Evolutionary conservation across 92 coral and sea anemone genomes (phyloP).

Genomic region (Isaurus tuberculatus): DNA sequence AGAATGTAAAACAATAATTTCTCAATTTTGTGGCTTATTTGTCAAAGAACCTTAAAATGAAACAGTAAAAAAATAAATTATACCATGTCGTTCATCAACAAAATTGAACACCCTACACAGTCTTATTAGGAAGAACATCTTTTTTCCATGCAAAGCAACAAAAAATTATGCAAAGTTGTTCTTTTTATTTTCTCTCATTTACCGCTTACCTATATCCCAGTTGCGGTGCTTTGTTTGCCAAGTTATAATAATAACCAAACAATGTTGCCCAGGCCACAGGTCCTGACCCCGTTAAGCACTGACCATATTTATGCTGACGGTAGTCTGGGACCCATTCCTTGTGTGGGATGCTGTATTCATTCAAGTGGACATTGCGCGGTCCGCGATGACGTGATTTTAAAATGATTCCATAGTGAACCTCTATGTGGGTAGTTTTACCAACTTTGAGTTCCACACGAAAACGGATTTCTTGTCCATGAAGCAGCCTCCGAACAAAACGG

Average conservation of each 20-base stretch:
- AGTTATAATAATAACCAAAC: constrained; percentile 83
- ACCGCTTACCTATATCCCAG: constrained; percentile 77
- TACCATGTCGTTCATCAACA: too few species aligned
- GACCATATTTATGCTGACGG: constrained; percentile 77
- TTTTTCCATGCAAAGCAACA: too few species aligned
- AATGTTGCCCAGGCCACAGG: constrained; percentile 95
- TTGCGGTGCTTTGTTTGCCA: constrained; percentile 59
- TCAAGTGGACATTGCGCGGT: constrained; percentile 50
- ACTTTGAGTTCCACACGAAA: constrained; percentile 80
- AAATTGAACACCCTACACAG: too few species aligned
- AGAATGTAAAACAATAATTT: too few species aligned
- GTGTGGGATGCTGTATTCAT: constrained; percentile 61
- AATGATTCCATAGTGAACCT: constrained; percentile 77
- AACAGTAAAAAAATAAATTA: neutral
- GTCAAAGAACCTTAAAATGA: too few species aligned
- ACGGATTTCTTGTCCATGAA: constrained; percentile 81
- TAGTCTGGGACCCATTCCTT: constrained; percentile 79
- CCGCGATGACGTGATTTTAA: constrained; percentile 62
- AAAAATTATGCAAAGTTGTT: too few species aligned
- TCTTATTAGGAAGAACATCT: too few species aligned
- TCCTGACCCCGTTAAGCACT: constrained; percentile 84
- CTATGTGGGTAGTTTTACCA: constrained; percentile 52
- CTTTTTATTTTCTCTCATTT: too few species aligned
- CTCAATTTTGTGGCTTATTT: too few species aligned
- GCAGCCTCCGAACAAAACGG: constrained; percentile 72